Conservation (phyloP, 2,797 vertebrate species). For the Acrocephalus scirpaceus region DNA sequence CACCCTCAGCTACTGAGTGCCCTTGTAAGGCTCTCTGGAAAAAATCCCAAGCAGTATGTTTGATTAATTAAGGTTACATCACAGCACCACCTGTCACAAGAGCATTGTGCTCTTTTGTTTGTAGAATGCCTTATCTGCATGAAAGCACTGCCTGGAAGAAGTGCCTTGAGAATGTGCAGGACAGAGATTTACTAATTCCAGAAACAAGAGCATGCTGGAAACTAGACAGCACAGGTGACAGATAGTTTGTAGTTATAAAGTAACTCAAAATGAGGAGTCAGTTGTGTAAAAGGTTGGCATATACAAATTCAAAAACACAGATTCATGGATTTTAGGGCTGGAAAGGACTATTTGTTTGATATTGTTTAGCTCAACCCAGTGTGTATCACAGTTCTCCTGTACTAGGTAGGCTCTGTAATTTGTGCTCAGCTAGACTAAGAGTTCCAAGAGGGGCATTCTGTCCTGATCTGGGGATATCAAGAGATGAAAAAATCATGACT, state of each 20-base stretch:
- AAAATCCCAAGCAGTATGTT: neutral
- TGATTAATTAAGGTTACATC: conserved; percentile 8
- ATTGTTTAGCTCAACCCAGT: rapidly evolving
- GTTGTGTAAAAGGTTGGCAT: neutral
- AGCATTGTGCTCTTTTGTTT: neutral
- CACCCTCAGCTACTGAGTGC: neutral
- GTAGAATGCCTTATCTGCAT: neutral
- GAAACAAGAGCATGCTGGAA: neutral
- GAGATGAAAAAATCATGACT: neutral
- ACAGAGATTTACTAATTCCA: neutral
- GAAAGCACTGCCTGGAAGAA: neutral
- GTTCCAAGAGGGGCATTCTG: neutral
- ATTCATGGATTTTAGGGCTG: neutral
- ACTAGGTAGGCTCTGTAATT: neutral
- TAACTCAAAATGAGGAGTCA: neutral
- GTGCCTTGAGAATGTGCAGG: neutral
- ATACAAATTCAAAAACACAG: neutral
- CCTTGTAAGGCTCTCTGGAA: neutral
- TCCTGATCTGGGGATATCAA: neutral
- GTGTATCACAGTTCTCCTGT: neutral
- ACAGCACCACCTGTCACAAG: neutral
- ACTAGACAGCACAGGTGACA: neutral
- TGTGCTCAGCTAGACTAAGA: neutral
- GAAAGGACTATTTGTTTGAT: neutral
- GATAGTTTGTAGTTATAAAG: neutral